phyloP scores from a whole-genome alignment of 2,797 vertebrate species.

The Scomberomorus guttatus region DNA sequence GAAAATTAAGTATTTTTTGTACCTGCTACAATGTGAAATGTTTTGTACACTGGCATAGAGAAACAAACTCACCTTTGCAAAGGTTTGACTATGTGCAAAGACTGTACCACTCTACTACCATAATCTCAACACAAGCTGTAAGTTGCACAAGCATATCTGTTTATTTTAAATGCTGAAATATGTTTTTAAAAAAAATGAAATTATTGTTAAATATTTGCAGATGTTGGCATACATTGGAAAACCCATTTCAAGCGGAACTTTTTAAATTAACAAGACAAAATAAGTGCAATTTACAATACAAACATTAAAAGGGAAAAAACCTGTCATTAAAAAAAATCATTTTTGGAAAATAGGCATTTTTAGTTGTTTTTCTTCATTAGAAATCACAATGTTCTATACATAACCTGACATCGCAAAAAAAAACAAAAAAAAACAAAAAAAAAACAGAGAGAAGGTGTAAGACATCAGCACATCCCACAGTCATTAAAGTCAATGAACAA shows the following conservation, averaged over 20 bases:
- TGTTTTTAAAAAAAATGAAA: constrained; percentile 55
- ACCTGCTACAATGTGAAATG: constrained; percentile 68
- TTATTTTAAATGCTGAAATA: constrained; percentile 73
- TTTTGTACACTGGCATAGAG: constrained; percentile 24
- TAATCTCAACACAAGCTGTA: constrained; percentile 56
- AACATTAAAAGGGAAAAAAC: constrained; percentile 73
- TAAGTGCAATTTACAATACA: constrained; percentile 80
- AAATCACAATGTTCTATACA: constrained; percentile 78
- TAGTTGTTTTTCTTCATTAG: constrained; percentile 63
- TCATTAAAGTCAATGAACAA: constrained; percentile 79
- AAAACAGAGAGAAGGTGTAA: constrained; percentile 65
- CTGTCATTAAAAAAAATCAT: constrained; percentile 66
- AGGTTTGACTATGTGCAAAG: constrained; percentile 43
- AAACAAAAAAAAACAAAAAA: constrained; percentile 23
- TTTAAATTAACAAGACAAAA: constrained; percentile 77
- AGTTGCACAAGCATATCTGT: constrained; percentile 72
- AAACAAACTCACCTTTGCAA: constrained; percentile 43
- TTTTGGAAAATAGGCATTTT: constrained; percentile 76
- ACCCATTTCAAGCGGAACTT: constrained; percentile 63
- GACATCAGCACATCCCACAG: constrained; percentile 78
- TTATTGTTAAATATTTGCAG: constrained; percentile 71
- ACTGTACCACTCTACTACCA: constrained; percentile 33
- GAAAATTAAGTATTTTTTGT: constrained; percentile 59
- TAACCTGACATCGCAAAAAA: constrained; percentile 65
- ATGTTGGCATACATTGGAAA: constrained; percentile 64